Base-by-base conservation (phyloP, 2,797 vertebrate species). In the Chanos chanos region DNA sequence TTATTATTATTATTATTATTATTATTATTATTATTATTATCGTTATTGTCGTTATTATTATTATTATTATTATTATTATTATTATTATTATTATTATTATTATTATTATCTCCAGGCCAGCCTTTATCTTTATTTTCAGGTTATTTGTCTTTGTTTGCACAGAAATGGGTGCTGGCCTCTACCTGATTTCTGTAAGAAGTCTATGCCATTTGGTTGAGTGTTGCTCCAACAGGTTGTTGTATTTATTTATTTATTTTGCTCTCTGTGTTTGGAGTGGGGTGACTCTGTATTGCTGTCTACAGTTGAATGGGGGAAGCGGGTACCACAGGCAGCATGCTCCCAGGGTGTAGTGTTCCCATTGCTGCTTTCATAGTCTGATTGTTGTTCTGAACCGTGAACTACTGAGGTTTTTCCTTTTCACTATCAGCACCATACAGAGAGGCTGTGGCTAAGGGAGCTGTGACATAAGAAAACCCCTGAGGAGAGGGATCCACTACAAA, bases 171-270 rank as follows among this genome's bases (percentile, higher is more conserved):
- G 82, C 83, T 82, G 81, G 77, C 8, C 12, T 10, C 1, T 3
- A 10, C 33, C n/a, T 24, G 24, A 25, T 24, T 4, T 24, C 3
- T 34, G 33, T 12, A n/a, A n/a, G n/a, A n/a, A n/a, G n/a, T n/a
- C n/a, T n/a, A n/a, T n/a, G n/a, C n/a, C 78, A 75, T 83, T 51
- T 41, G 78, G 85, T 76, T 76, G 83, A 85, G 87, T 87, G 85
- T 87, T 86, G 87, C 85, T 88, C 88, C 86, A 83, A 85, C 86
- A 87, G 85, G 89, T 84, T 85, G 78, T 83, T 86, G 84, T 89
- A 90, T 90, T 90, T 90, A 91, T 91, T 90, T 89, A 89, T 91
- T 91, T 88, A 76, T 78, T 87, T 82, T n/a, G n/a, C 61, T 68
- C 78, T 83, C 84, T 77, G 84, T 51, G 41, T 45, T 61, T 72